phyloP scores from a whole-genome alignment of 37 sponge, comb jelly and placozoan genomes.

The Ianthella basta region DNA sequence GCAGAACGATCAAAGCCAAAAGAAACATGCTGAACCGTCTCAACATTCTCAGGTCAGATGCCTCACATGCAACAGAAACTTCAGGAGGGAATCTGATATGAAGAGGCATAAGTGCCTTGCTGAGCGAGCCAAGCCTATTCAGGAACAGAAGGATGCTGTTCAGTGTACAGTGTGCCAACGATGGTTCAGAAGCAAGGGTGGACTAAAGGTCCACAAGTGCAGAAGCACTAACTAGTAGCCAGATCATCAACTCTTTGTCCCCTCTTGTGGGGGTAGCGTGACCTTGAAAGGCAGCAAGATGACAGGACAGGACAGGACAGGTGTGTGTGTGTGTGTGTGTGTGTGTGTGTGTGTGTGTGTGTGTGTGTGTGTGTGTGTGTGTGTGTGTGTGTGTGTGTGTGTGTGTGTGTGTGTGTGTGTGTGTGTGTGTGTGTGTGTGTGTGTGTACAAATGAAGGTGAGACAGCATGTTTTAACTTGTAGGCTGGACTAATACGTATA shows the following conservation, averaged over 20 bases:
- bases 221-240: too few species aligned
- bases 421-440: too few species aligned
- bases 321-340: background rate
- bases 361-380: too few species aligned
- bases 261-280: background rate
- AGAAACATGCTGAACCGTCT: background rate
- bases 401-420: too few species aligned
- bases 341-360: too few species aligned
- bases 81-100: background rate
- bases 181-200: conserved; percentile 11
- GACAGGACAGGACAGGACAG: conserved; percentile 5
- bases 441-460: too few species aligned
- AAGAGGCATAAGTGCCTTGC: conserved; percentile 1
- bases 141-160: background rate
- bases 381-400: too few species aligned
- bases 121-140: background rate
- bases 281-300: background rate
- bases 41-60: background rate
- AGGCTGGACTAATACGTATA: too few species aligned
- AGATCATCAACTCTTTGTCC: background rate
- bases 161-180: background rate
- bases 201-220: background rate
- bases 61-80: background rate
- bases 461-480: too few species aligned
- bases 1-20: background rate